These are phyloP conservation scores for Scolopax rusticola DNA, from an alignment of 2,797 vertebrate species.

Conservation along the genomic window DNA sequence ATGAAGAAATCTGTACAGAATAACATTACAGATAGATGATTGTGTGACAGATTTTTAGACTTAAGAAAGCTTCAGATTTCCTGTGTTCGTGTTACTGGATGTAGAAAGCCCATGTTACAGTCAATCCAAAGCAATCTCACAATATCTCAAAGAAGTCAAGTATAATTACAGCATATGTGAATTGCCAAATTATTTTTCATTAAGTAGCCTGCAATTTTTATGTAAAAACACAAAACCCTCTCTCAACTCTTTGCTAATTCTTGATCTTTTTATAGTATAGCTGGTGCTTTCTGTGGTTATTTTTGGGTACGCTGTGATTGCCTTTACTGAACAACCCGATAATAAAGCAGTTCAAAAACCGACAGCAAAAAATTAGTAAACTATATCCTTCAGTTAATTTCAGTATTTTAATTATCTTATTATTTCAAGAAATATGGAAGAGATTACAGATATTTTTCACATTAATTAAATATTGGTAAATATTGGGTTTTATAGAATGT, in stretches of 20 bases:
- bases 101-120: not conserved
- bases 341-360: not conserved
- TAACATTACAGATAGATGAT: slow-evolving; percentile 71
- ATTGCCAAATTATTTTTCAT: not conserved
- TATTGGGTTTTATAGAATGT: not conserved
- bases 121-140: slow-evolving; percentile 28
- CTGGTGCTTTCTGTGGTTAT: not conserved
- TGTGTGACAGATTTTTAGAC: slow-evolving; percentile 71
- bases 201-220: not conserved
- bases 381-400: not conserved
- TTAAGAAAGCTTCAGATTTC: slow-evolving; percentile 61
- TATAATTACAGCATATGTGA: not conserved
- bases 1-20: slow-evolving; percentile 77
- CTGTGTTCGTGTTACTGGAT: not conserved
- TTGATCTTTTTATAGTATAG: not conserved
- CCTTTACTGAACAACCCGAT: not conserved
- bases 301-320: not conserved
- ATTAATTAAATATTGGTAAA: not conserved
- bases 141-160: slow-evolving; percentile 28
- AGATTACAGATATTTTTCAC: not conserved
- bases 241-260: not conserved
- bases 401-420: not conserved
- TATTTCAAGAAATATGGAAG: not conserved
- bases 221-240: not conserved
- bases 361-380: not conserved